Percentiles rank a stretch among this genome's conserved stretches.
phyloP scores from a whole-genome alignment of 2,888 invertebrate genomes.

The Hermodice carunculata region DNA sequence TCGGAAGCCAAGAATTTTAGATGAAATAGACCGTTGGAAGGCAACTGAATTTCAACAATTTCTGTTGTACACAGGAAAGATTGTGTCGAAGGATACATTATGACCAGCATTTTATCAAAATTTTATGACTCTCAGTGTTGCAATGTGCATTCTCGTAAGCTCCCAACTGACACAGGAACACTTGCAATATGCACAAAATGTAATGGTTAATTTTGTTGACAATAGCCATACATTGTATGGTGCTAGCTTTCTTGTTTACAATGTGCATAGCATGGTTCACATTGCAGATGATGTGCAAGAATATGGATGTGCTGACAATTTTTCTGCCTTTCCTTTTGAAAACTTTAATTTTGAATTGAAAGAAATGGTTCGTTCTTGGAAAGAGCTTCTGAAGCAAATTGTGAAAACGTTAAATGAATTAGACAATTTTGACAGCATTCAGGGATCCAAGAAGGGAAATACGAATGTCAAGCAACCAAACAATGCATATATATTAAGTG shows the following conservation, averaged over 20 bases:
- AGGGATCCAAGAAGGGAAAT: too few relatives aligned
- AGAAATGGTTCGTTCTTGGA: conserved; percentile 10
- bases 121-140: conserved; percentile 44
- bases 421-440: too few relatives aligned
- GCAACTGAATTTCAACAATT: conserved; percentile 53
- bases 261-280: conserved; percentile 30
- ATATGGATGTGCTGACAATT: conserved; percentile 21
- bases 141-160: conserved; percentile 39
- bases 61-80: conserved; percentile 48
- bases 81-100: conserved; percentile 38
- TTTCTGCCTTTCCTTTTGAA: conserved; percentile 31
- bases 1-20: conserved; percentile 41
- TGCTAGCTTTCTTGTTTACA: conserved; percentile 20
- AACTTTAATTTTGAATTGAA: conserved; percentile 23
- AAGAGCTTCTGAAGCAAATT: conserved; percentile 23
- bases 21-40: conserved; percentile 49
- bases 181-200: conserved; percentile 18
- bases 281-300: conserved; percentile 17
- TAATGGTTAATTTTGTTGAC: conserved; percentile 30
- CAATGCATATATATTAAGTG: too few relatives aligned
- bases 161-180: neutral
- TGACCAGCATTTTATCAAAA: conserved; percentile 34
- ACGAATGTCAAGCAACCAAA: too few relatives aligned
- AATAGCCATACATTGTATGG: conserved; percentile 15
- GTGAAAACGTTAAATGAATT: conserved; percentile 15